Percentiles rank a stretch among this genome's conserved stretches.
Conservation (phyloP, 1,140 invertebrate genomes). For the Procambarus virginalis region DNA sequence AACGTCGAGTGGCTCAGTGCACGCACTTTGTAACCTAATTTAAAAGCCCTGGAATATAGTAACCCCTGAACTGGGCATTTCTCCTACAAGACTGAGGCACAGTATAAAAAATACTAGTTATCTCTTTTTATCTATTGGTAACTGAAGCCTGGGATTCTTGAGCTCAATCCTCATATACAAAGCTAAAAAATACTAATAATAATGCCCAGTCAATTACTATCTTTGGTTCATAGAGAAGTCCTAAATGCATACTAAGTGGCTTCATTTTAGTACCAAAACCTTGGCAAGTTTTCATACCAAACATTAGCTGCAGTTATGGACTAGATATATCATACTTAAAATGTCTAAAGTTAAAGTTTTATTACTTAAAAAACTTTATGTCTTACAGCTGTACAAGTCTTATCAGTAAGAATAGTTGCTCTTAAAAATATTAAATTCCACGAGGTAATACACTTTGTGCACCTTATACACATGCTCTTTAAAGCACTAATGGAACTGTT, state of each 20-base stretch:
- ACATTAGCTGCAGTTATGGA: neutral
- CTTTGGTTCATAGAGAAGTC: neutral
- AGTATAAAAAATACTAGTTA: too few species aligned
- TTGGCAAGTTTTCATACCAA: neutral
- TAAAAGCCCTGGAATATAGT: too few species aligned
- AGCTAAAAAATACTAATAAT: neutral
- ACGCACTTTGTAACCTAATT: too few species aligned
- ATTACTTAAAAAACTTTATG: neutral
- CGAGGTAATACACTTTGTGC: slow-evolving; percentile 1
- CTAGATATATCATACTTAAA: neutral
- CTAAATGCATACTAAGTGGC: neutral
- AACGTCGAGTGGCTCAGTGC: too few species aligned
- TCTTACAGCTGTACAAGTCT: neutral
- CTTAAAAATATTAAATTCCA: slow-evolving; percentile 1
- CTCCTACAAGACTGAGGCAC: too few species aligned
- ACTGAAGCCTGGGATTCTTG: too few species aligned
- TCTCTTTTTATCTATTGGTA: too few species aligned
- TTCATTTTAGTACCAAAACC: neutral
- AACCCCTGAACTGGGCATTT: too few species aligned
- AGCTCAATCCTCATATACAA: too few species aligned
- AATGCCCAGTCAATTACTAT: neutral
- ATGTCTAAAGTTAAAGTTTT: neutral
- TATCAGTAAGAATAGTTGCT: neutral
- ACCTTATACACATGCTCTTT: slow-evolving; percentile 2
- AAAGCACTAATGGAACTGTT: slow-evolving; percentile 8